A percentile compares a stretch with the other conserved stretches of the same genome.
These are phyloP conservation scores for Micronycteris hirsuta DNA, from an alignment of 2,113 vertebrate species.

Conservation along the genomic window DNA sequence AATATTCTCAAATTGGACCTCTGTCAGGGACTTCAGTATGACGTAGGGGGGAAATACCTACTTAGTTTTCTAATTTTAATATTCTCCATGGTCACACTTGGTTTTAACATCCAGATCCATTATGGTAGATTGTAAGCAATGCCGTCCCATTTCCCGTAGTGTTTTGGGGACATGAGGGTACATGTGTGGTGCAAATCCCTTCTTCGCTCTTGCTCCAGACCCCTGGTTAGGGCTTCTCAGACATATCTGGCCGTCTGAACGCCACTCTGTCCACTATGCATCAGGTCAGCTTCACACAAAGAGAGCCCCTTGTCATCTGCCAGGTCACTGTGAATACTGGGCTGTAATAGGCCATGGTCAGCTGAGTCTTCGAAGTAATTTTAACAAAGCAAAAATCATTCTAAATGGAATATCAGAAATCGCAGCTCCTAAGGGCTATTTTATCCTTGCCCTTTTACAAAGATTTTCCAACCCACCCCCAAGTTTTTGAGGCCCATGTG, in stretches of 20 bases:
- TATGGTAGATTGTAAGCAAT: neutral
- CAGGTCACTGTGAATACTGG: neutral
- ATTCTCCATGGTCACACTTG: neutral
- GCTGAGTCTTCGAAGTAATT: neutral
- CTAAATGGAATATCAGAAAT: neutral
- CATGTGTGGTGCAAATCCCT: neutral
- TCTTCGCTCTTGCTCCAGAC: neutral
- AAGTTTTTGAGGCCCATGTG: accelerated
- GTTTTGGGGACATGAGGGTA: neutral
- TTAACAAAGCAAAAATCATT: neutral
- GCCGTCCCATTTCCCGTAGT: neutral
- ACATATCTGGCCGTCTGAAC: neutral
- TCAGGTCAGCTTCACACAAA: neutral
- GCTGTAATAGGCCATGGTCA: no score
- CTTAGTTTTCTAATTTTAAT: neutral
- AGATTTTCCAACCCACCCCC: neutral
- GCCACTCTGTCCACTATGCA: neutral
- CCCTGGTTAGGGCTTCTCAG: neutral
- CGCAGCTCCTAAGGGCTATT: neutral
- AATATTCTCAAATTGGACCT: neutral
- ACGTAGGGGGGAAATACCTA: neutral
- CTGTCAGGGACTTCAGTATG: neutral
- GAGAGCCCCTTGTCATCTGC: neutral
- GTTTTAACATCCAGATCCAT: neutral
- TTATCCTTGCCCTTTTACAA: neutral